Percentiles rank a stretch among this genome's conserved stretches.
These are phyloP conservation scores for Nasonovia ribisnigri DNA, from an alignment of 2,888 invertebrate species.

Conservation along the genomic window DNA sequence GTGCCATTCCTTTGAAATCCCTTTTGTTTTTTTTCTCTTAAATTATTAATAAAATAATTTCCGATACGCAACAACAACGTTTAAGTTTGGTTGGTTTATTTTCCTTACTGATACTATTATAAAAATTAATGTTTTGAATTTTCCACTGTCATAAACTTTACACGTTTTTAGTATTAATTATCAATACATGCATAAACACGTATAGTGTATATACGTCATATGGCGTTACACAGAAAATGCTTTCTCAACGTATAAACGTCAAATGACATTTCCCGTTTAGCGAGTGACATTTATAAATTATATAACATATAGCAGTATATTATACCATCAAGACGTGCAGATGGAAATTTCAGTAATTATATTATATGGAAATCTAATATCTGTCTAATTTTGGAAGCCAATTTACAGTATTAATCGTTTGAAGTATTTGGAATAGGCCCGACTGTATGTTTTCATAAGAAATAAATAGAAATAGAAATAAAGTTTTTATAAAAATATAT, in stretches of 20 bases:
- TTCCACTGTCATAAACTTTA: neutral
- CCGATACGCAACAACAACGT: neutral
- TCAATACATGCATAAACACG: neutral
- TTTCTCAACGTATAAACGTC: neutral
- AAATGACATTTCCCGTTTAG: neutral
- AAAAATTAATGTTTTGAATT: neutral
- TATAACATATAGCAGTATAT: neutral
- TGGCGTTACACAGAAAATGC: neutral
- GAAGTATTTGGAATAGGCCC: neutral
- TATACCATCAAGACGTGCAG: neutral
- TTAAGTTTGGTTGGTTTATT: neutral
- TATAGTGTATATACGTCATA: too few relatives aligned
- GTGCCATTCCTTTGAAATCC: too few relatives aligned
- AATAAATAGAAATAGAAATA: too few relatives aligned
- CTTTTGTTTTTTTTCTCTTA: too few relatives aligned
- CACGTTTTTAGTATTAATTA: neutral
- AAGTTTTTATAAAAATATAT: too few relatives aligned
- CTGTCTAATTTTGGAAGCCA: neutral
- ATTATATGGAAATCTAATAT: neutral
- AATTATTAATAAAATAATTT: too few relatives aligned
- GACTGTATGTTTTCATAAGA: too few relatives aligned
- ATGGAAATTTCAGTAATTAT: neutral
- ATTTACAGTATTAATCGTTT: neutral
- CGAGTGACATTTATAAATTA: neutral
- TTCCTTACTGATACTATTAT: neutral